phyloP scores from a whole-genome alignment of 2,113 vertebrate species.

The Eulacestoma nigropectus region DNA sequence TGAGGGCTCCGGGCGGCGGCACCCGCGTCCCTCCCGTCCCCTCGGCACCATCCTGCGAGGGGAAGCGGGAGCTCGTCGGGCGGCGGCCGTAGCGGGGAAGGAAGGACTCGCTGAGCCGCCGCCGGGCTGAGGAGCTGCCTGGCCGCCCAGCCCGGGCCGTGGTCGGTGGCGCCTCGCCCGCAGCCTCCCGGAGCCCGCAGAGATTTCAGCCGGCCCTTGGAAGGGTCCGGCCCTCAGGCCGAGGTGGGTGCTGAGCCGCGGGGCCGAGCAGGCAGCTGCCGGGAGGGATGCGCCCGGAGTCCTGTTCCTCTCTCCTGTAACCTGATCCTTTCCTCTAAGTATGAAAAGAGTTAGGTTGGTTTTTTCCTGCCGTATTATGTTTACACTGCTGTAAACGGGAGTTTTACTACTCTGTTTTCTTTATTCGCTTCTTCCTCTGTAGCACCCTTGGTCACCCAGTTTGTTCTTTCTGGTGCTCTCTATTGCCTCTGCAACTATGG shows the following conservation, averaged over 20 bases:
- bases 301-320: rapidly evolving
- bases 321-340: not conserved
- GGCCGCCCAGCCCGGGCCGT: not conserved
- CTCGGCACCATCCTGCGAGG: not conserved
- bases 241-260: not conserved
- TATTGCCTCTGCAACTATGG: rapidly evolving
- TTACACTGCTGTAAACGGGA: not conserved
- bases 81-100: too few relatives aligned
- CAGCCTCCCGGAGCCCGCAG: not conserved
- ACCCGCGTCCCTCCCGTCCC: too few relatives aligned
- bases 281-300: rapidly evolving
- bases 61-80: not conserved
- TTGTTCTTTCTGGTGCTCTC: not conserved
- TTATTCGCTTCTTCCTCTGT: not conserved
- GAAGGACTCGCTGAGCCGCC: not conserved
- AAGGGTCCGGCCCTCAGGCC: not conserved
- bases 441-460: not conserved
- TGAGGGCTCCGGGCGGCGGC: not conserved
- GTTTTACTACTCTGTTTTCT: not conserved
- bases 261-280: rapidly evolving
- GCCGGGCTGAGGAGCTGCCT: not conserved
- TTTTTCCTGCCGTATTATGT: too few relatives aligned
- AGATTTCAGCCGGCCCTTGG: not conserved
- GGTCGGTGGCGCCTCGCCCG: not conserved
- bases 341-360: too few relatives aligned